Conservation (phyloP, 2,113 vertebrate genomes). For the Caracal caracal region DNA sequence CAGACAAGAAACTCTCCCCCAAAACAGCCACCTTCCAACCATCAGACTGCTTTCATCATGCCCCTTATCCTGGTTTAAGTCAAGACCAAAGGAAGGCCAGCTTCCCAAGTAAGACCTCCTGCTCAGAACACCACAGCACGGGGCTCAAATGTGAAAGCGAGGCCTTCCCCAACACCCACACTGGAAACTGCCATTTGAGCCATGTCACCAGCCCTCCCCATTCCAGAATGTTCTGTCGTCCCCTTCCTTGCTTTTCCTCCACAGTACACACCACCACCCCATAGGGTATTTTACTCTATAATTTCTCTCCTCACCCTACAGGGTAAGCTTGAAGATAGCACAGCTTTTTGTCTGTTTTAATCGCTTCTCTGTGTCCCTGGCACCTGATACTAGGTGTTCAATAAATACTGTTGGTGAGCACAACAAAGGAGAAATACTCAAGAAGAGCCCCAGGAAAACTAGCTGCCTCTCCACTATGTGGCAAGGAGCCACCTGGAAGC, state of each 20-base stretch:
- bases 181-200: background rate
- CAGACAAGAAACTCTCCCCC: background rate
- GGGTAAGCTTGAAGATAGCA: background rate
- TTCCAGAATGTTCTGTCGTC: background rate
- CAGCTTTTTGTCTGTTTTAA: background rate
- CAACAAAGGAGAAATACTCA: background rate
- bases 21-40: background rate
- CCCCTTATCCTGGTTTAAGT: background rate
- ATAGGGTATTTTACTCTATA: background rate
- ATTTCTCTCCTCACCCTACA: background rate
- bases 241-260: background rate
- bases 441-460: background rate
- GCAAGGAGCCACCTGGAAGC: background rate
- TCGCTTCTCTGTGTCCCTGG: background rate
- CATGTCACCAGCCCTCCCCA: rapidly evolving
- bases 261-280: background rate
- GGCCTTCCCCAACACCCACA: background rate
- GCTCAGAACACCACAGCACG: background rate
- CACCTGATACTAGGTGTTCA: no score
- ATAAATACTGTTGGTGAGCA: background rate
- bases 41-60: background rate
- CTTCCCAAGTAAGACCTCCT: background rate
- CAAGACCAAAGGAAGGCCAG: background rate
- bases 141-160: background rate
- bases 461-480: background rate